Evolutionary conservation across 2,113 vertebrate species (phyloP).

Genomic region (Sander vitreus): DNA sequence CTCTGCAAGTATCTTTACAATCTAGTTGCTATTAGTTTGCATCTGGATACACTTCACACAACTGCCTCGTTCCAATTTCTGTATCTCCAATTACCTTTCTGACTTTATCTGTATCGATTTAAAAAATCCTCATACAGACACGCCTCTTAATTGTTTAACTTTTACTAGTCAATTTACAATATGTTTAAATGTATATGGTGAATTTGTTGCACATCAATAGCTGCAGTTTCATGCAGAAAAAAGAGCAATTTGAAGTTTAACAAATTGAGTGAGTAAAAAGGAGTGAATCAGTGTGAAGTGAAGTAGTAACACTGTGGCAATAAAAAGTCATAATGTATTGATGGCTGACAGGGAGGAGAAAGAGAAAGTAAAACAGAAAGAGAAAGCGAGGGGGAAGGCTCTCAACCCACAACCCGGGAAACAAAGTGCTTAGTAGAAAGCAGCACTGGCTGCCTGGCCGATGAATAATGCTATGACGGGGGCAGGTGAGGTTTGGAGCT

Average conservation of each 20-base stretch:
- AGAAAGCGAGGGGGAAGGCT: conserved; percentile 24
- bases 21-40: conserved; percentile 64
- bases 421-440: conserved; percentile 72
- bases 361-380: conserved; percentile 27
- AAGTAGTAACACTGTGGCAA: conserved; percentile 43
- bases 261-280: conserved; percentile 38
- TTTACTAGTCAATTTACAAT: conserved; percentile 7
- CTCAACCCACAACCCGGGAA: conserved; percentile 55
- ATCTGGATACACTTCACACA: conserved; percentile 70
- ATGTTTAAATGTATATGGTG: neutral
- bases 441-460: conserved; percentile 50
- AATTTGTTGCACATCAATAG: neutral
- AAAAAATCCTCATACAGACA: neutral
- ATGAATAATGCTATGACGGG: conserved; percentile 75
- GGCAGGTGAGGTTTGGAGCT: conserved; percentile 83
- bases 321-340: conserved; percentile 61
- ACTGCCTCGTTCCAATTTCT: conserved; percentile 33
- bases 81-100: conserved; percentile 44
- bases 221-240: conserved; percentile 28
- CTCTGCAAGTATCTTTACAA: conserved; percentile 61
- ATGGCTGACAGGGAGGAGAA: conserved; percentile 43
- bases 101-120: conserved; percentile 6
- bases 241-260: conserved; percentile 39
- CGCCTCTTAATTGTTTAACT: neutral
- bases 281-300: conserved; percentile 39